Evolutionary conservation across 2,888 invertebrate genomes (phyloP), one percentile per base, ranked within the genome.

Genomic region (Diarsia dahlii): DNA sequence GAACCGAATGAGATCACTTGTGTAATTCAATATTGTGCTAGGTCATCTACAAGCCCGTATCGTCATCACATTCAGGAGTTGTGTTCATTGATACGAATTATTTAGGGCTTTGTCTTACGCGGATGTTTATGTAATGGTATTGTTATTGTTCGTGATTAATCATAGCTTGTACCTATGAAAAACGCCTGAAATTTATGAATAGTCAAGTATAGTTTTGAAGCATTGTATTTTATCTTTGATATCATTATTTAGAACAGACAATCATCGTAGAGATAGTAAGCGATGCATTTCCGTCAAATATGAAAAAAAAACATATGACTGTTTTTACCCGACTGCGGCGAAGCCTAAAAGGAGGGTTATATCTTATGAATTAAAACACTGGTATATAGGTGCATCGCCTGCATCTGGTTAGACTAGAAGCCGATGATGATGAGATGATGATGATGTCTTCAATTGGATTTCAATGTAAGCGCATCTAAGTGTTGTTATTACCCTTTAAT

Each of bases 21-120:
- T 74, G 73, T 83, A 81, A 83, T 69, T 58, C 54, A 45, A 83
- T 85, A 85, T 85, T 83, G 78, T 77, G 85, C 82, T 83, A 85
- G 82, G 82, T 85, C 82, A 85, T 84, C 68, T 62, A 71, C 58
- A 2, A 39, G 65, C 65, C 62, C 48, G 34, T 62, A 67, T 72
- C 58, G 67, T 81, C 84, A 80, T 70, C 66, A 64, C 56, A 79
- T 74, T 72, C 69, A 70, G 20, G 45, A 81, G 48, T 50, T 18
- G 45, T 52, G 28, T 68, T 81, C 85, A 83, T 81, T 78, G 74
- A 76, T 69, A 77, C 39, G 20, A 84, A 84, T 66, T 64, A 84
- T 74, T 77, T 71, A 73, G 71, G 68, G 60, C 46, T 69, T 71
- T 62, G 66, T 71, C 58, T 74, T 79, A 20, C 66, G 23, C 58